Evolutionary conservation across 1,140 invertebrate species (phyloP).

Genomic region (Heliconius eleuchia): DNA sequence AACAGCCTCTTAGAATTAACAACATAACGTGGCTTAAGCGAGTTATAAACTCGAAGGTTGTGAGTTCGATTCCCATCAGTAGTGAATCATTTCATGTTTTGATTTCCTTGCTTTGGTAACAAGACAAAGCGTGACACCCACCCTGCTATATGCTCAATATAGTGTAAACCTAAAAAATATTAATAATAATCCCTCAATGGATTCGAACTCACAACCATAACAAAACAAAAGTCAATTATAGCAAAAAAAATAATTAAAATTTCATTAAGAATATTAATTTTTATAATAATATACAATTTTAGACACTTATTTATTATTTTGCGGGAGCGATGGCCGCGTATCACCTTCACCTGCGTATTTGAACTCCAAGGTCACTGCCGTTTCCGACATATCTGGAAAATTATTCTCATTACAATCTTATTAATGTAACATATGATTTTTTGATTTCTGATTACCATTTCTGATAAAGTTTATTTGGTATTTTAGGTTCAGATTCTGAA

Average conservation of each 20-base stretch:
- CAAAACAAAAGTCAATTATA: not conserved
- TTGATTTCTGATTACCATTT: not conserved
- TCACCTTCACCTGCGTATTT: slow-evolving; percentile 3
- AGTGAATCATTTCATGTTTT: no score
- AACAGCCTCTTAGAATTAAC: not conserved
- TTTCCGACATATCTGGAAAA: not conserved
- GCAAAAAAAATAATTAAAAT: not conserved
- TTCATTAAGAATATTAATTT: not conserved
- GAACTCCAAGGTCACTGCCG: slow-evolving; percentile 3
- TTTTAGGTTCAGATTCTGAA: no score
- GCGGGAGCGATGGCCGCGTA: slow-evolving; percentile 1
- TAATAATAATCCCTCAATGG: not conserved
- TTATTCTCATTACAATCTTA: slow-evolving; percentile 10
- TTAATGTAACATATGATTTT: not conserved
- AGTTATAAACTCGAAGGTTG: no score
- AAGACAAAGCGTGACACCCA: not conserved
- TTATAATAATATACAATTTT: not conserved
- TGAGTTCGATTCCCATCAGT: no score
- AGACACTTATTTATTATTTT: not conserved
- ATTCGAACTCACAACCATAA: no score
- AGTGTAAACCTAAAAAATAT: not conserved
- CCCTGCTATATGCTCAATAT: no score
- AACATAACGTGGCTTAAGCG: no score
- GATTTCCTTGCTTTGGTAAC: no score
- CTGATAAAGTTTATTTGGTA: not conserved